A percentile compares a stretch with the other conserved stretches of the same genome.
Evolutionary conservation across 2,797 vertebrate genomes (phyloP).

Genomic region (Distichodus sexfasciatus): DNA sequence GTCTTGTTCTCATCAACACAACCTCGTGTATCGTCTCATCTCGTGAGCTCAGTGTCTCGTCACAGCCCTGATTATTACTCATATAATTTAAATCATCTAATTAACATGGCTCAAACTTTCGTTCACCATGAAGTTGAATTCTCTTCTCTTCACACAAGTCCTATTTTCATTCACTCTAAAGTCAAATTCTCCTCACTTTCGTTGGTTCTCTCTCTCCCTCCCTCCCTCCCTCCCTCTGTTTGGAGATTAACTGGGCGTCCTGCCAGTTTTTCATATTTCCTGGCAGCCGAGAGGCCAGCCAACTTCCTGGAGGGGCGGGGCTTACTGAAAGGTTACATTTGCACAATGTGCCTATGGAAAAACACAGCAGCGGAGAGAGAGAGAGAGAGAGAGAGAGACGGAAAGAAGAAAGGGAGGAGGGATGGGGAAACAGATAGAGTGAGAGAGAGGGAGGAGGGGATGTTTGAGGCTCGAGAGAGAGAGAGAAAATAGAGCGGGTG

Average conservation of each 20-base stretch:
- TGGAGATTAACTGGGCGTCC: constrained; percentile 85
- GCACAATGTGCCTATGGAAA: constrained; percentile 86
- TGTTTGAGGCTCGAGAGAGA: constrained; percentile 41
- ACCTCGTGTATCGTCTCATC: no score
- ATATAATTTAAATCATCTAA: constrained; percentile 59
- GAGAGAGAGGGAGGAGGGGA: constrained; percentile 48
- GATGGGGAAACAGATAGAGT: constrained; percentile 49
- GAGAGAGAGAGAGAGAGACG: constrained; percentile 38
- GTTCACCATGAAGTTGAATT: constrained; percentile 43
- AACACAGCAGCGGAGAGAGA: constrained; percentile 60
- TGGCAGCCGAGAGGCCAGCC: constrained; percentile 79
- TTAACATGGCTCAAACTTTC: constrained; percentile 53
- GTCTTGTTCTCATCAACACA: no score
- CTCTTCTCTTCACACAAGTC: constrained; percentile 46
- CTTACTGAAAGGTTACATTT: constrained; percentile 91
- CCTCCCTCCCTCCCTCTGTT: constrained; percentile 61
- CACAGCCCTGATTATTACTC: no score
- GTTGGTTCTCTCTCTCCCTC: constrained; percentile 49
- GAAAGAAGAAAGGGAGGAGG: constrained; percentile 42
- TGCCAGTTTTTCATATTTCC: constrained; percentile 89
- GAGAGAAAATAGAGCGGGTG: constrained; percentile 41
- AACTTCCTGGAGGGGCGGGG: constrained; percentile 83
- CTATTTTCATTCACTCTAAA: constrained; percentile 34
- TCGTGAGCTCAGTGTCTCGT: no score
- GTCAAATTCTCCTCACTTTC: constrained; percentile 53